These are phyloP conservation scores for Drosophila histrio DNA, from an alignment of 2,888 invertebrate species.

Conservation along the genomic window DNA sequence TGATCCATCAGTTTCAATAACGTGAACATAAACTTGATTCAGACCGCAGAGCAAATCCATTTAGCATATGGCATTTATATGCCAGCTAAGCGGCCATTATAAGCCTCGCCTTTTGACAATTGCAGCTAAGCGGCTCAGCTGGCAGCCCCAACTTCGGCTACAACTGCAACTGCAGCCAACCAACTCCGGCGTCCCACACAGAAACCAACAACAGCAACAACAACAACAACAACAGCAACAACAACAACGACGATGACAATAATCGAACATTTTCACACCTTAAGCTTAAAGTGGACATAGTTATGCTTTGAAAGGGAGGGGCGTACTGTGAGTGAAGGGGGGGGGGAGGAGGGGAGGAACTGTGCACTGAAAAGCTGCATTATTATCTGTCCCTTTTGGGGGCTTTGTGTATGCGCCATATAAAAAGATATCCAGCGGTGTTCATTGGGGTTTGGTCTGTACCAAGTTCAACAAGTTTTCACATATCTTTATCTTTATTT, in stretches of 20 bases:
- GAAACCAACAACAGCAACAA: constrained; percentile 24
- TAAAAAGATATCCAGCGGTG: constrained; percentile 63
- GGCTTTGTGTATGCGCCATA: constrained; percentile 48
- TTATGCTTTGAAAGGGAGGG: constrained; percentile 18
- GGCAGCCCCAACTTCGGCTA: constrained; percentile 1
- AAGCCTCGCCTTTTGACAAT: constrained; percentile 66
- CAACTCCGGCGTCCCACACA: constrained; percentile 36
- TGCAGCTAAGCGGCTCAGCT: constrained; percentile 70
- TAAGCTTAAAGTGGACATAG: constrained; percentile 72
- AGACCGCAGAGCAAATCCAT: constrained; percentile 58
- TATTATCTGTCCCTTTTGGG: constrained; percentile 54
- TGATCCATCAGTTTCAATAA: constrained; percentile 60
- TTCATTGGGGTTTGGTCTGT: constrained; percentile 24
- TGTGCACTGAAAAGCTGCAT: constrained; percentile 49
- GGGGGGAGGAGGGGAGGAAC: background rate
- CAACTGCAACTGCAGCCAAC: background rate
- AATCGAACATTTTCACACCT: constrained; percentile 82
- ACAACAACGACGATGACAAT: constrained; percentile 70
- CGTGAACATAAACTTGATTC: constrained; percentile 42
- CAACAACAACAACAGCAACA: background rate
- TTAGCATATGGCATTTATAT: constrained; percentile 74
- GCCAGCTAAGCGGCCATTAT: constrained; percentile 76
- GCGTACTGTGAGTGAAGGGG: constrained; percentile 26
- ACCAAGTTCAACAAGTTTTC: constrained; percentile 65
- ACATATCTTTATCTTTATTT: constrained; percentile 4